A percentile compares a stretch with the other conserved stretches of the same genome.
Conservation (phyloP, 2,888 invertebrate genomes). For the Nasonia oneida region DNA sequence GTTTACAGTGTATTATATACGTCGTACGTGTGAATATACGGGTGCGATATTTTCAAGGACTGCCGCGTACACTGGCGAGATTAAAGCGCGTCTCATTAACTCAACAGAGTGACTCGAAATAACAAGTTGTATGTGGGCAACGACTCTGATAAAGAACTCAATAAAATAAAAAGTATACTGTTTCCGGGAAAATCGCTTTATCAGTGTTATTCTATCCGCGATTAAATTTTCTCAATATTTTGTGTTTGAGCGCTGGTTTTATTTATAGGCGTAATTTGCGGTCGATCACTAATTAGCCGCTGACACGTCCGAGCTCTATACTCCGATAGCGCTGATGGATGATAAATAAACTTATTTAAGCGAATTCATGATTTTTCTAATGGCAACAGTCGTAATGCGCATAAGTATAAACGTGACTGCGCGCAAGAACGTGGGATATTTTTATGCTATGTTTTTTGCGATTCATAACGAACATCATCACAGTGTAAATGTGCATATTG, state of each 20-base stretch:
- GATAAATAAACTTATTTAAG: neutral
- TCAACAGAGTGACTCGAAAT: neutral
- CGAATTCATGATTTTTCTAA: neutral
- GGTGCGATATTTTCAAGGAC: conserved; percentile 4
- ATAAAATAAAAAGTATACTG: neutral
- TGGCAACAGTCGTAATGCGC: too few relatives aligned
- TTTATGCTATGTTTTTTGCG: too few relatives aligned
- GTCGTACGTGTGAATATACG: neutral
- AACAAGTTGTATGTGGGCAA: neutral
- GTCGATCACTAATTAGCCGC: neutral
- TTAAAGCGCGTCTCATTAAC: neutral
- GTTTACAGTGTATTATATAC: neutral
- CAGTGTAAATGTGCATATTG: too few relatives aligned
- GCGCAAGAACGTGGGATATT: too few relatives aligned
- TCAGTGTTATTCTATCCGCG: neutral
- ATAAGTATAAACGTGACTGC: too few relatives aligned
- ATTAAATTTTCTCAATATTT: neutral
- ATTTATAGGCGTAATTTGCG: neutral
- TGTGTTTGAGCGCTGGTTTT: neutral
- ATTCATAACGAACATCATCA: too few relatives aligned
- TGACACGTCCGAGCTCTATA: neutral
- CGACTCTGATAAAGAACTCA: neutral
- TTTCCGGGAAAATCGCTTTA: neutral
- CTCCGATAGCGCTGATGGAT: neutral
- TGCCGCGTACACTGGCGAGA: neutral